Conservation (phyloP, 1,140 invertebrate genomes). For the Heliothis subflexa region DNA sequence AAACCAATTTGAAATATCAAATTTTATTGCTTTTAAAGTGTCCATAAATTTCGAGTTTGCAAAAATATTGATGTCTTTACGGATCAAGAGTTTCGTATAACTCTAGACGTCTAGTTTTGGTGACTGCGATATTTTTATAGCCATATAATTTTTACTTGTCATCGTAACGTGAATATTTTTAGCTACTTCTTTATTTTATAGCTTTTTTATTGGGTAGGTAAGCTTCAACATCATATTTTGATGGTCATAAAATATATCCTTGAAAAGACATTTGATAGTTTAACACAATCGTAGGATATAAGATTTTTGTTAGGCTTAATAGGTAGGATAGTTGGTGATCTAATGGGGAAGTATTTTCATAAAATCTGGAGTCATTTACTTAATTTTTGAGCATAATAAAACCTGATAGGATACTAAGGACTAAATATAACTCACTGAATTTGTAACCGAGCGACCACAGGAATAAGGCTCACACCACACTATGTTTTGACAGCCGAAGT, state of each 20-base stretch:
- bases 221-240: neutral
- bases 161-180: neutral
- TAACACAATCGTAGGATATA: no score
- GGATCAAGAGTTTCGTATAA: neutral
- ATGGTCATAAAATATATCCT: neutral
- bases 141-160: conserved; percentile 24
- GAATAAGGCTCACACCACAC: conserved; percentile 47
- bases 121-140: conserved; percentile 25
- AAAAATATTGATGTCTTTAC: conserved; percentile 39
- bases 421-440: conserved; percentile 31
- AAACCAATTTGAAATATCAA: conserved; percentile 52
- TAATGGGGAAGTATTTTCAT: neutral
- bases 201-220: conserved; percentile 12
- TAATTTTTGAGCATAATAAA: conserved; percentile 9
- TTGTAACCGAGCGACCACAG: conserved; percentile 30
- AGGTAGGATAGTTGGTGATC: neutral
- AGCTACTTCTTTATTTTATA: conserved; percentile 7
- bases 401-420: conserved; percentile 24
- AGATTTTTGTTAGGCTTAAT: neutral
- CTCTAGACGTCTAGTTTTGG: conserved; percentile 19
- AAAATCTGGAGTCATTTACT: neutral
- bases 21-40: conserved; percentile 59
- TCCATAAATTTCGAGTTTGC: conserved; percentile 54
- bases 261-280: neutral
- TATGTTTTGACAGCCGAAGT: conserved; percentile 75